Percentiles rank a stretch among this genome's conserved stretches.
These are phyloP conservation scores for Schizothorax lantsangensis DNA, from an alignment of 2,797 vertebrate genomes.

Conservation along the genomic window DNA sequence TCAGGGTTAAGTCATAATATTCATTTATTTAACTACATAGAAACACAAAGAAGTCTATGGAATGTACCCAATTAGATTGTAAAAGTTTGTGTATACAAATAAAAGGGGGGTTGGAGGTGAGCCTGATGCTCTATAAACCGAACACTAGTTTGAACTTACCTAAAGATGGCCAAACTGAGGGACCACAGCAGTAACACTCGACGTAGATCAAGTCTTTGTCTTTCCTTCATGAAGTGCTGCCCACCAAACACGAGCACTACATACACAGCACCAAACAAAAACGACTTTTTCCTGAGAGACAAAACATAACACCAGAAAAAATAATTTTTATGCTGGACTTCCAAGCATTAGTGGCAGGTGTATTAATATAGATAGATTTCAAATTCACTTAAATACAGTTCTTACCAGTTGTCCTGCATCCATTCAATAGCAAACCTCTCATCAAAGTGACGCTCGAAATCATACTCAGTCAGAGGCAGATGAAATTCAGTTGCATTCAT, in stretches of 20 bases:
- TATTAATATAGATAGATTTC: neutral
- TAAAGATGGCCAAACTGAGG: constrained; percentile 86
- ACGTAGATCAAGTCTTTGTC: constrained; percentile 81
- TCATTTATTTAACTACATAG: neutral
- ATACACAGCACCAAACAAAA: constrained; percentile 82
- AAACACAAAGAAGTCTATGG: neutral
- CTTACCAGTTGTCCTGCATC: constrained; percentile 88
- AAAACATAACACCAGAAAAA: constrained; percentile 3
- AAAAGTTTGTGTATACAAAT: neutral
- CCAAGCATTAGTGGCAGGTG: neutral
- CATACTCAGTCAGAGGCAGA: constrained; percentile 66
- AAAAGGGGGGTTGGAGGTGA: neutral
- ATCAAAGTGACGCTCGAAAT: constrained; percentile 80
- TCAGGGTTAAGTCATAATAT: neutral
- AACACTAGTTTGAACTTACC: constrained; percentile 72
- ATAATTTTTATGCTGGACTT: neutral
- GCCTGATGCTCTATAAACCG: neutral
- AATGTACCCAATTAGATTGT: neutral
- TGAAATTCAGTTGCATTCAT: constrained; percentile 71
- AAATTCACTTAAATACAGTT: neutral
- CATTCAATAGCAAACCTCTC: constrained; percentile 74
- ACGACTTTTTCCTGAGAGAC: constrained; percentile 77
- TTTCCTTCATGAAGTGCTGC: constrained; percentile 83
- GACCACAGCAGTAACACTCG: constrained; percentile 85
- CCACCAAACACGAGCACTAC: constrained; percentile 80